Evolutionary conservation across 2,888 invertebrate species (phyloP), one percentile per base, ranked within the genome.

Genomic region (Nowickia ferox): DNA sequence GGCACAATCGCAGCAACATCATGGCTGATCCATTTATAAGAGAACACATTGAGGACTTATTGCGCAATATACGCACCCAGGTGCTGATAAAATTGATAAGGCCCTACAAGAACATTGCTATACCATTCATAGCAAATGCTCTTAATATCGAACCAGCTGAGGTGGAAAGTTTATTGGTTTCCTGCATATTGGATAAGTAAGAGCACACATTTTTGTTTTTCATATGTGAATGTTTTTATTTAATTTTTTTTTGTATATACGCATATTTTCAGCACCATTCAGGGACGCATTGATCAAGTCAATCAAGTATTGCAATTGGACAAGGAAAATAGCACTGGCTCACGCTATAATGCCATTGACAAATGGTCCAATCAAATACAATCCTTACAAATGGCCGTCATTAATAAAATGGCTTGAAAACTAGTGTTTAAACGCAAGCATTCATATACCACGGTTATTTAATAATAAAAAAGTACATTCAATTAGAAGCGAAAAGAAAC

Each of bases 1-100:
- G 97, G 91, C 97, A 96, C 91, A 98, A 99, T 93, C 94, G 96
- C 92, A 95, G 97, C 92, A 98, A 98, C 91, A 99, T 99, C 86
- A 99, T 99, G 99, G 98, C 98, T 90, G 99, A 99, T 94, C 98
- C 98, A 0, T 99, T 99, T 93, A 99, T 99, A 90, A 94, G 98
- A 88, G 99, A 99, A 93, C 99, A 99, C 92, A 99, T 99, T 91
- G 99, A 99, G 94, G 99, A 99, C 94, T 94, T 99, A 82, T 93
- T 99, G 76, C 94, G 98, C 80, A 99, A 99, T 93, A 99, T 99
- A 90, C 95, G 99, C 88, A 99, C 99, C 4, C 97, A 99, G 94
- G 99, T 99, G 87, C 94, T 99, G 84, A 98, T 99, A 87, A 98
- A 99, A 93, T 94, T 99, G 87, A 99, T 99, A 90, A 97, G 97